Conservation (phyloP, 2,888 invertebrate species). For the Parnassius smintheus region DNA sequence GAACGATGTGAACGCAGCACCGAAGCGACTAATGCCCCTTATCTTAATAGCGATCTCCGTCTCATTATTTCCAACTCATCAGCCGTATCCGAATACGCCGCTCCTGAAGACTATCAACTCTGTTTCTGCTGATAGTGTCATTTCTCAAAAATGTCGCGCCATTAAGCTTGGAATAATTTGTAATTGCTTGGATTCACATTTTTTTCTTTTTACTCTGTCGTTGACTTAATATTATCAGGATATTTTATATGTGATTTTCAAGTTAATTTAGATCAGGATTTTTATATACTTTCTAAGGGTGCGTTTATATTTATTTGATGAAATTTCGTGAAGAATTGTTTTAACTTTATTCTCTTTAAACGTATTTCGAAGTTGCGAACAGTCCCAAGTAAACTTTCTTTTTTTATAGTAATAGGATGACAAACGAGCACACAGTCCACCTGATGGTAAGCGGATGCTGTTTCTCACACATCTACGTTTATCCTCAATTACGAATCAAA, state of each 20-base stretch:
- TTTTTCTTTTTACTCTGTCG: constrained; percentile 11
- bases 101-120: constrained; percentile 49
- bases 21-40: constrained; percentile 37
- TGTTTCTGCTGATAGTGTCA: constrained; percentile 59
- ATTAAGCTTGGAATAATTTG: constrained; percentile 17
- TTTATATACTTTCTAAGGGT: neutral
- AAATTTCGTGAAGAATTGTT: no score
- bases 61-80: constrained; percentile 76
- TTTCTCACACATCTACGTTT: no score
- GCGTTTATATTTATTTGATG: neutral
- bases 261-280: neutral
- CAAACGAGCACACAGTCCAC: no score
- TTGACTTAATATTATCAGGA: constrained; percentile 7
- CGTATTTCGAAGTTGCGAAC: no score
- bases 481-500: no score
- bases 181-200: constrained; percentile 17
- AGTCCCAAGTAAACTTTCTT: no score
- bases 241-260: constrained; percentile 6
- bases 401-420: no score
- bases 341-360: no score
- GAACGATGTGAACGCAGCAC: constrained; percentile 9
- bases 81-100: constrained; percentile 70
- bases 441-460: no score
- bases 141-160: constrained; percentile 45
- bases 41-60: constrained; percentile 78